A percentile compares a stretch with the other conserved stretches of the same genome.
Evolutionary conservation across 2,797 vertebrate genomes (phyloP).

Genomic region (Gymnocypris eckloni): DNA sequence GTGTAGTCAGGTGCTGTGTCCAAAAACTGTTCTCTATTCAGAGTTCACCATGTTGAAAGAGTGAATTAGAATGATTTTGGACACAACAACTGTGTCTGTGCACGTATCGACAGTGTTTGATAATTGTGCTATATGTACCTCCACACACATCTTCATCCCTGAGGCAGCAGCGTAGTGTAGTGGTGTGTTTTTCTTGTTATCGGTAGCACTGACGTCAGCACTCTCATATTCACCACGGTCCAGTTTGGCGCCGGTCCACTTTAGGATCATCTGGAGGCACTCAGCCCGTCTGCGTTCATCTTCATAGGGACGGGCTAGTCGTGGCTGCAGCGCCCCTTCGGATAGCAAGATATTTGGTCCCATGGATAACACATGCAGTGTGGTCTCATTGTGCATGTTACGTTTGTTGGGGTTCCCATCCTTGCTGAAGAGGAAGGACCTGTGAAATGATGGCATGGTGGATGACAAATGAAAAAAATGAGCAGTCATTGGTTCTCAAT

Average conservation of each 20-base stretch:
- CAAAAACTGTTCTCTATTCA: neutral
- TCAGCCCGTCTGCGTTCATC: slow-evolving; percentile 90
- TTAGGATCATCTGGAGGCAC: slow-evolving; percentile 91
- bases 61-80: neutral
- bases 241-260: slow-evolving; percentile 97
- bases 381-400: slow-evolving; percentile 96
- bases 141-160: slow-evolving; percentile 96
- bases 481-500: neutral
- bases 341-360: slow-evolving; percentile 93
- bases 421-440: slow-evolving; percentile 93
- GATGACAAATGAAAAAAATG: neutral
- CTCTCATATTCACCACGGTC: slow-evolving; percentile 94
- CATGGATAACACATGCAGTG: slow-evolving; percentile 97
- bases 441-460: slow-evolving; percentile 63
- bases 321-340: slow-evolving; percentile 90
- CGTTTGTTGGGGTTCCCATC: slow-evolving; percentile 99
- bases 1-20: neutral
- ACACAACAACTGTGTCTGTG: neutral
- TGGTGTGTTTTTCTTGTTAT: slow-evolving; percentile 96
- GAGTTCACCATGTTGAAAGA: neutral
- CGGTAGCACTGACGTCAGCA: slow-evolving; percentile 90
- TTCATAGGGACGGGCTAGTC: slow-evolving; percentile 86
- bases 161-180: slow-evolving; percentile 97
- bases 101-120: neutral
- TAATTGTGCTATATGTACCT: slow-evolving; percentile 75